phyloP scores from a whole-genome alignment of 2,888 invertebrate genomes.

The Congeria kusceri region DNA sequence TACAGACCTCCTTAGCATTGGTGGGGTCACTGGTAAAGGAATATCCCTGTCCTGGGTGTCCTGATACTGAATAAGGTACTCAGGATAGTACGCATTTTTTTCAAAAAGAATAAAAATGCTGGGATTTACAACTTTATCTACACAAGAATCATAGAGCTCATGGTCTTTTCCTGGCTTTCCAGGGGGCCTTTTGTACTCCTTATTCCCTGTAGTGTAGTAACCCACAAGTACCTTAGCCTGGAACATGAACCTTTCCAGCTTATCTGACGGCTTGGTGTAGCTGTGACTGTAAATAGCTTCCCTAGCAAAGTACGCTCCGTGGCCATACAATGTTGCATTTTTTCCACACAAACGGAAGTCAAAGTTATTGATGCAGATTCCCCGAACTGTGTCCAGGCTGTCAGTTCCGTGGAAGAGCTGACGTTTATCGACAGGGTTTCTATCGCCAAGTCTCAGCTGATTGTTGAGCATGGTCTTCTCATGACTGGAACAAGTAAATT shows the following conservation, averaged over 20 bases:
- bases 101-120: slow-evolving; percentile 73
- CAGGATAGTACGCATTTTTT: slow-evolving; percentile 73
- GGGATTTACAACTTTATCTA: slow-evolving; percentile 65
- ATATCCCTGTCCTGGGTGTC: too few species aligned
- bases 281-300: slow-evolving; percentile 64
- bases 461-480: slow-evolving; percentile 7
- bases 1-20: too few species aligned
- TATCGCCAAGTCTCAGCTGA: not conserved
- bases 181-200: slow-evolving; percentile 64
- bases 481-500: not conserved
- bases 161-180: slow-evolving; percentile 48
- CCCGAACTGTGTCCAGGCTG: slow-evolving; percentile 59
- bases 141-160: slow-evolving; percentile 74
- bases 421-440: not conserved
- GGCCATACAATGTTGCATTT: slow-evolving; percentile 73
- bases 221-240: slow-evolving; percentile 74
- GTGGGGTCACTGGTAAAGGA: too few species aligned
- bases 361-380: slow-evolving; percentile 72
- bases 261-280: slow-evolving; percentile 41
- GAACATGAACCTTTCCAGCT: slow-evolving; percentile 59
- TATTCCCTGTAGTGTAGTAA: slow-evolving; percentile 60
- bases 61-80: slow-evolving; percentile 69
- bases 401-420: slow-evolving; percentile 74
- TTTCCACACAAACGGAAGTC: slow-evolving; percentile 71
- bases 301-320: slow-evolving; percentile 70